Percentiles rank a stretch among this genome's conserved stretches.
phyloP scores from a whole-genome alignment of 2,113 vertebrate species.

The Cheilinus undulatus region DNA sequence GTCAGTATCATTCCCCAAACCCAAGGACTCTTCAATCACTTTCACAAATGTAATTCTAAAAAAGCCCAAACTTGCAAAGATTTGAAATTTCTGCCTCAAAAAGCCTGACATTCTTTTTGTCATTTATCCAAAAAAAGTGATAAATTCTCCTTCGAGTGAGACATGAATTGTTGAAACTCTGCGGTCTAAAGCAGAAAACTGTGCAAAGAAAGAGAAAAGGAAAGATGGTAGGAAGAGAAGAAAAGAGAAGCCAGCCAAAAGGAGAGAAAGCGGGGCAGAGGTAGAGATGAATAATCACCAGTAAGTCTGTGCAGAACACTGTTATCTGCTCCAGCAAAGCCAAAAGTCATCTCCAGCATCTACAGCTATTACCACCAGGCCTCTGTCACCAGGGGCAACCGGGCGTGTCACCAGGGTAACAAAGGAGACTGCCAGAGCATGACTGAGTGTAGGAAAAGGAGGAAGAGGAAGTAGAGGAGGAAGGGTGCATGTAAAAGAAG shows the following conservation, averaged over 20 bases:
- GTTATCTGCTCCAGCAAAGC: conserved; percentile 49
- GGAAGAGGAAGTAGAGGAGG: background rate
- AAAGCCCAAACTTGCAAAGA: background rate
- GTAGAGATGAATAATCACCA: conserved; percentile 30
- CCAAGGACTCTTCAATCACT: background rate
- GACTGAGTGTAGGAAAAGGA: conserved; percentile 3
- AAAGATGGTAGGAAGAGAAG: background rate
- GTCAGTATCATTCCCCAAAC: background rate
- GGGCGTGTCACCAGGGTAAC: conserved; percentile 35
- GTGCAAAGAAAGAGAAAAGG: background rate
- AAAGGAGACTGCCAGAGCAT: conserved; percentile 27
- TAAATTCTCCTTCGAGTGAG: background rate
- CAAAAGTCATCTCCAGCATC: conserved; percentile 71
- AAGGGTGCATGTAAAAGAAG: conserved; percentile 5
- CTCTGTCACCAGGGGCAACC: conserved; percentile 48
- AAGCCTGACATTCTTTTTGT: background rate
- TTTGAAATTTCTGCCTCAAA: background rate
- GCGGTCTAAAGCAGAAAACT: background rate
- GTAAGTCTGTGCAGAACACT: conserved; percentile 18
- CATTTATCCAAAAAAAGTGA: background rate
- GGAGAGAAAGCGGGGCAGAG: background rate
- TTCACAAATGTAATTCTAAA: background rate
- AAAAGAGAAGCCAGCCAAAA: background rate
- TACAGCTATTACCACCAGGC: conserved; percentile 38
- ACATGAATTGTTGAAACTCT: background rate